Percentiles rank a stretch among this genome's conserved stretches.
phyloP scores from a whole-genome alignment of 2,888 invertebrate species.

The Hirtodrosophila alboralis region DNA sequence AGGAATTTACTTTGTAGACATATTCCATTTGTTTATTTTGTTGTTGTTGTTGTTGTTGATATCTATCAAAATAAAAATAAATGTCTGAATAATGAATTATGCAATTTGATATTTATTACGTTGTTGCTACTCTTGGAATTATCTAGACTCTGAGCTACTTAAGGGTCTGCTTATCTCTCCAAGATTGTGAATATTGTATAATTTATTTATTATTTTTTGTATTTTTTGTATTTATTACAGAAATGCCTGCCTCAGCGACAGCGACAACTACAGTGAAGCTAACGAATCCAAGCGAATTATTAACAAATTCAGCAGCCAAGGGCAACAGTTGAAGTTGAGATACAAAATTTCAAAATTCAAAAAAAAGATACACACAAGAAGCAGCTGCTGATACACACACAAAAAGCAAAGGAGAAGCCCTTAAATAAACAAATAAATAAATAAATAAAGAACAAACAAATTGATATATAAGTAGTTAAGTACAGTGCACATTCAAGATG shows the following conservation, averaged over 20 bases:
- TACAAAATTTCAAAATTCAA: conserved; percentile 1
- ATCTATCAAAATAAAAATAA: no score
- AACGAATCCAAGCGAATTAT: conserved; percentile 57
- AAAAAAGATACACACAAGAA: conserved; percentile 5
- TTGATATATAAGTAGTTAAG: not conserved
- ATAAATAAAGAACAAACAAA: conserved; percentile 2
- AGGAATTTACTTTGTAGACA: no score
- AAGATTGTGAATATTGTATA: no score
- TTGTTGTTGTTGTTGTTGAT: no score
- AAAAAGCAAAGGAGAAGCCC: not conserved
- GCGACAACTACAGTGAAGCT: conserved; percentile 39
- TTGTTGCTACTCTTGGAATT: no score
- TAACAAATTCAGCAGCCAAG: conserved; percentile 42
- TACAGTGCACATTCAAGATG: conserved; percentile 39
- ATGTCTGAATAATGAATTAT: no score
- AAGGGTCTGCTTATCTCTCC: no score
- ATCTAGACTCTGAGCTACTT: no score
- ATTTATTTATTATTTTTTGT: conserved; percentile 7
- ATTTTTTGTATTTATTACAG: conserved; percentile 31
- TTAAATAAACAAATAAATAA: not conserved
- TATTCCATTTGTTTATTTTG: no score
- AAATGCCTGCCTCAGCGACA: conserved; percentile 67
- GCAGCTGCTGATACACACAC: not conserved
- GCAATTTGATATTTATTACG: no score
- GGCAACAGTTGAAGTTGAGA: conserved; percentile 43